These are phyloP conservation scores for Fregata magnificens DNA, from an alignment of 2,113 vertebrate species.

Conservation along the genomic window DNA sequence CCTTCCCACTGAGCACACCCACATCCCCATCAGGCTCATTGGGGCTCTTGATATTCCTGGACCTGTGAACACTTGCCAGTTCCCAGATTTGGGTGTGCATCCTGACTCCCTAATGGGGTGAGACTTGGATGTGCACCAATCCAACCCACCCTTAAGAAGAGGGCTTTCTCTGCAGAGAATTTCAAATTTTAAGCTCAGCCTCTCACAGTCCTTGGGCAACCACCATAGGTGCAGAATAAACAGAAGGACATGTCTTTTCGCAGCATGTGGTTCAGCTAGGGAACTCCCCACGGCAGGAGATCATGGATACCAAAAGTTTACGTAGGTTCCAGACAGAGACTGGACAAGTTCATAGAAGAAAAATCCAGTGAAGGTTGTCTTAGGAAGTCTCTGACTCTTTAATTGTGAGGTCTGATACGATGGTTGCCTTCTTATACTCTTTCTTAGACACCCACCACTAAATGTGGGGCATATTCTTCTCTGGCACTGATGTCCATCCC, in stretches of 20 bases:
- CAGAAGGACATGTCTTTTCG: not conserved
- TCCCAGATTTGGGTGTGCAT: not conserved
- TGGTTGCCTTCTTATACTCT: not conserved
- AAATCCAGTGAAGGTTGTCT: not conserved
- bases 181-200: not conserved
- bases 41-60: not conserved
- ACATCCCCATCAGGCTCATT: not conserved
- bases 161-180: not conserved
- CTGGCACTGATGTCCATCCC: not conserved
- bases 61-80: not conserved
- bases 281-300: not conserved
- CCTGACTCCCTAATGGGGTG: not conserved
- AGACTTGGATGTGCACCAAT: not conserved
- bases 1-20: not conserved
- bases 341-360: not conserved
- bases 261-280: not conserved
- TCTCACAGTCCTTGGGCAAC: not conserved
- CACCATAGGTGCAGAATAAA: not conserved
- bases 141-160: not conserved
- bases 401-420: not conserved
- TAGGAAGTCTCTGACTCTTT: not conserved
- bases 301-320: not conserved
- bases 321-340: not conserved
- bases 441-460: not conserved
- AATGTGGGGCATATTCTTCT: not conserved